Percentiles rank a stretch among this genome's conserved stretches.
Conservation (phyloP, 2,113 vertebrate species). For the Phoenicopterus ruber region DNA sequence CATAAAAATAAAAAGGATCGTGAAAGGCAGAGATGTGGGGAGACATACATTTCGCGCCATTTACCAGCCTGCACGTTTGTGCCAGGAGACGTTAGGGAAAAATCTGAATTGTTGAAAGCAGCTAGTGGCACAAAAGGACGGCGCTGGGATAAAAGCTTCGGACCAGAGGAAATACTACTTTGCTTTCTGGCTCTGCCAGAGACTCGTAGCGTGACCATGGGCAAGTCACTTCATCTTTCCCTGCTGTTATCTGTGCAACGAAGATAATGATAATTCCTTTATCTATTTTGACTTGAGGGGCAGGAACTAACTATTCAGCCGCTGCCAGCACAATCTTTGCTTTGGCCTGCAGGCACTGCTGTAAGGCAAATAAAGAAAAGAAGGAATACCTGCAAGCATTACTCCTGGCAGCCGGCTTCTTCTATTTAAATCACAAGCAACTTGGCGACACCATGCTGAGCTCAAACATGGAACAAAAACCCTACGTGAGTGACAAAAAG, state of each 20-base stretch:
- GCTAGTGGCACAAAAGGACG: background rate
- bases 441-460: background rate
- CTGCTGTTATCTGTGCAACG: background rate
- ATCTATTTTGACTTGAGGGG: background rate
- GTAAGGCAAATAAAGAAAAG: slow-evolving; percentile 53
- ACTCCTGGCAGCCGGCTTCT: background rate
- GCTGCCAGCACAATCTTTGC: slow-evolving; percentile 19
- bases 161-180: background rate
- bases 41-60: background rate
- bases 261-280: slow-evolving; percentile 29
- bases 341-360: slow-evolving; percentile 43
- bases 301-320: background rate
- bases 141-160: background rate
- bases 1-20: background rate
- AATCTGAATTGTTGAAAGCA: background rate
- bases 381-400: slow-evolving; percentile 41
- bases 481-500: background rate
- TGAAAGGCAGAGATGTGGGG: background rate
- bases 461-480: background rate
- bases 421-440: slow-evolving; percentile 35
- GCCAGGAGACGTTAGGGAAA: background rate
- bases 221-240: background rate
- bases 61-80: background rate
- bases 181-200: background rate
- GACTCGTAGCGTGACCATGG: background rate